These are phyloP conservation scores for Automeris io DNA, from an alignment of 2,888 invertebrate species.

Conservation along the genomic window DNA sequence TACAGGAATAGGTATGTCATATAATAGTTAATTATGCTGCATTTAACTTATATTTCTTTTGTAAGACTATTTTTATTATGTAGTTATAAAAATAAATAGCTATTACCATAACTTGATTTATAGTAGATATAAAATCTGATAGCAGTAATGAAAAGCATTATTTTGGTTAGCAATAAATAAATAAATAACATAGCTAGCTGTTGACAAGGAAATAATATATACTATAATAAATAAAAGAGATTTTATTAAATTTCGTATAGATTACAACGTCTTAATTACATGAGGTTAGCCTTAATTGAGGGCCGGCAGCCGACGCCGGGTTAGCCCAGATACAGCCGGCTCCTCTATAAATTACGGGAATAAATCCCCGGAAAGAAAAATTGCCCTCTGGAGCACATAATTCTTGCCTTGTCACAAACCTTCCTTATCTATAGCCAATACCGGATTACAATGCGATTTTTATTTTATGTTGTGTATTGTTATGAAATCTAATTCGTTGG, in stretches of 20 bases:
- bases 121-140: no score
- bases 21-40: no score
- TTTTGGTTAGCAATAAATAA: no score
- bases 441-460: constrained; percentile 77
- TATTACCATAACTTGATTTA: no score
- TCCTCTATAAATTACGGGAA: constrained; percentile 76
- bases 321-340: constrained; percentile 74
- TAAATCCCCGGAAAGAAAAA: constrained; percentile 77
- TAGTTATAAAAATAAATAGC: no score
- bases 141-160: no score
- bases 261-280: constrained; percentile 42
- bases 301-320: constrained; percentile 50
- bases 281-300: constrained; percentile 65
- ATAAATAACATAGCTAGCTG: no score
- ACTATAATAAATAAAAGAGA: background rate
- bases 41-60: no score
- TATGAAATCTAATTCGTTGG: no score
- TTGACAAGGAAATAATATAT: no score
- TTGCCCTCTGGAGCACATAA: constrained; percentile 78
- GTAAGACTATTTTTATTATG: no score
- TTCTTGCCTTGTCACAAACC: constrained; percentile 77
- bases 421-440: constrained; percentile 76
- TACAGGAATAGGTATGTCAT: no score
- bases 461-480: constrained; percentile 65
- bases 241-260: constrained; percentile 8